These are phyloP conservation scores for Orchestes rusci DNA, from an alignment of 2,888 invertebrate genomes.

Conservation along the genomic window DNA sequence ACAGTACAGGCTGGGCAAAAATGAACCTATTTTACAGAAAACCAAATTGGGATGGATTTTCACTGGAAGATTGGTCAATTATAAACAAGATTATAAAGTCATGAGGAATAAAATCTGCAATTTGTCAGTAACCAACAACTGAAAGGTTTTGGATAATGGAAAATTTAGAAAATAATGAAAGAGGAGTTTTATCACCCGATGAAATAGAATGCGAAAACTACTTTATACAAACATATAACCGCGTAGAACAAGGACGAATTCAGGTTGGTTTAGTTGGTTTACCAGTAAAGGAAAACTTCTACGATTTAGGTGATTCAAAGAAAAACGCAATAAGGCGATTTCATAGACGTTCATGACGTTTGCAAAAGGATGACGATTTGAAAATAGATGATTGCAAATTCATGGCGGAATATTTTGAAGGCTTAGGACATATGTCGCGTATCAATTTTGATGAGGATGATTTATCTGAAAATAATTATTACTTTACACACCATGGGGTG, in stretches of 20 bases:
- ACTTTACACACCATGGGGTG: slow-evolving; percentile 23
- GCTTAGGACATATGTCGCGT: slow-evolving; percentile 2
- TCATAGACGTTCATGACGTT: background rate
- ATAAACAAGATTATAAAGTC: background rate
- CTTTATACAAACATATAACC: background rate
- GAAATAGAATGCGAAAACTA: background rate
- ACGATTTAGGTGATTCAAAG: background rate
- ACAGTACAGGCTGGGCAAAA: background rate
- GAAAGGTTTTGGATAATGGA: slow-evolving; percentile 6
- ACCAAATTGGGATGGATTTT: slow-evolving; percentile 10
- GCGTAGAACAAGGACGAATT: background rate
- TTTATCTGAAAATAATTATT: background rate
- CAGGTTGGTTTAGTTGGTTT: background rate
- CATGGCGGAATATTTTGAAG: slow-evolving; percentile 3
- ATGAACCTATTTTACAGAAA: slow-evolving; percentile 5
- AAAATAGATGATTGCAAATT: background rate
- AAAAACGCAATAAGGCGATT: background rate
- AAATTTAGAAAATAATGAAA: background rate
- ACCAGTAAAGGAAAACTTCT: too few species aligned
- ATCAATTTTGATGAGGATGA: background rate
- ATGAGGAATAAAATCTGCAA: slow-evolving; percentile 2
- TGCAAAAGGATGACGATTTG: background rate
- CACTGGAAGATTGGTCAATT: background rate
- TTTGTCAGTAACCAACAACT: background rate
- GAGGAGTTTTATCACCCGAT: background rate